Base-by-base conservation (phyloP, 92 coral and sea anemone genomes). In the Paramuricea clavata region DNA sequence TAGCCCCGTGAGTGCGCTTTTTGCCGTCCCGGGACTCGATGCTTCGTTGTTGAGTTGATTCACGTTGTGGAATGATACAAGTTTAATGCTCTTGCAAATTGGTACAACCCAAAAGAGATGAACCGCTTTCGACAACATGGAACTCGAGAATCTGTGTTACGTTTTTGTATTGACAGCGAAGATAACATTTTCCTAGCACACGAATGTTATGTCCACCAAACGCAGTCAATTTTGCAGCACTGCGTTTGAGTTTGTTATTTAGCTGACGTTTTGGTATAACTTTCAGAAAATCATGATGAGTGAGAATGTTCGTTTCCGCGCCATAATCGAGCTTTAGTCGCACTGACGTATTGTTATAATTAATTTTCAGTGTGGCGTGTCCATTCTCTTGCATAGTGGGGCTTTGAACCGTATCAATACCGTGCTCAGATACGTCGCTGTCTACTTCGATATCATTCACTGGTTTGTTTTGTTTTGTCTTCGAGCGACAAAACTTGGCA, bases 151-250 rank as follows among this genome's bases (percentile, higher is more conserved):
- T 49, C 32, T 68, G 54, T 22, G 44, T 79, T 59, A 16, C 60
- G 69, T 78, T 25, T 10, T 87, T 65, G 21, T 30, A 27, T 31
- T 87, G 68, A 26, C 85, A 78, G 54, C 65, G 80, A 42, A 86
- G 68, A 39, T 82, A 86, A 35, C 90, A 87, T 59, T 79, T 81
- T 30, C 86, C 85, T 27, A 68, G 80, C 21, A 70, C 80, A 57
- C 87, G 82, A 28, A 81, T 87, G 30, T 86, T 81, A 43, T 86
- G 90, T 61, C 86, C 81, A 56, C 90, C 81, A 69, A 78, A 79
- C 44, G 86, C 90, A 31, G 87, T 62, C n/a, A 87, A 73, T 79
- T 49, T 87, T 42, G 86, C 90, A 12, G 26, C 77, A 23, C 69
- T 60, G n/a, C 47, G 54, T 64, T 80, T 68, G 69, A 87, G 81